A percentile compares a stretch with the other conserved stretches of the same genome.
Evolutionary conservation across 2,797 vertebrate species (phyloP).

Genomic region (Poeciliopsis infans): DNA sequence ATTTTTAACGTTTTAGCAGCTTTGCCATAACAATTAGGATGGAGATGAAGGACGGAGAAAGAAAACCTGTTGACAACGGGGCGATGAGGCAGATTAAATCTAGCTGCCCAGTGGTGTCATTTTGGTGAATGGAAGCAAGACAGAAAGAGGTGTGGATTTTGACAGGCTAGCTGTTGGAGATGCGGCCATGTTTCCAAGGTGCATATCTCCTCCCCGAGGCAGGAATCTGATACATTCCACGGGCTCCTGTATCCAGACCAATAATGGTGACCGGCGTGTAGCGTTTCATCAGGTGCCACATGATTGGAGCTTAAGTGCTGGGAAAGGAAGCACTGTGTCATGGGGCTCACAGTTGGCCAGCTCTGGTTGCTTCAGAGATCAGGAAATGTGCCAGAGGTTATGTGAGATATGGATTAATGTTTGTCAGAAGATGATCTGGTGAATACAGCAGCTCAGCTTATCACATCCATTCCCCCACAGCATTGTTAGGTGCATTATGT

Average conservation of each 20-base stretch:
- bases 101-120: constrained; percentile 62
- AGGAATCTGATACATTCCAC: constrained; percentile 80
- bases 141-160: constrained; percentile 12
- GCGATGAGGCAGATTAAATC: constrained; percentile 45
- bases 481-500: constrained; percentile 10
- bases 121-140: constrained; percentile 59
- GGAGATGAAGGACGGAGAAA: neutral
- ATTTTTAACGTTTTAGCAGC: neutral
- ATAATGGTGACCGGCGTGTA: constrained; percentile 77
- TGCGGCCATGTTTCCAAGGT: constrained; percentile 72
- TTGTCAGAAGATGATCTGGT: constrained; percentile 4
- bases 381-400: constrained; percentile 62
- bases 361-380: constrained; percentile 66
- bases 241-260: constrained; percentile 74
- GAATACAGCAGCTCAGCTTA: constrained; percentile 35
- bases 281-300: constrained; percentile 76
- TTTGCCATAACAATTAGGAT: neutral
- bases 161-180: constrained; percentile 54
- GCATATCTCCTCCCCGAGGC: constrained; percentile 68
- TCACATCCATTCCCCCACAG: constrained; percentile 11
- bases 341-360: constrained; percentile 53
- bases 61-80: neutral
- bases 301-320: constrained; percentile 73
- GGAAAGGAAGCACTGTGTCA: constrained; percentile 77
- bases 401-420: constrained; percentile 68